A percentile compares a stretch with the other conserved stretches of the same genome.
Evolutionary conservation across 2,797 vertebrate genomes (phyloP).

Genomic region (Helostoma temminkii): DNA sequence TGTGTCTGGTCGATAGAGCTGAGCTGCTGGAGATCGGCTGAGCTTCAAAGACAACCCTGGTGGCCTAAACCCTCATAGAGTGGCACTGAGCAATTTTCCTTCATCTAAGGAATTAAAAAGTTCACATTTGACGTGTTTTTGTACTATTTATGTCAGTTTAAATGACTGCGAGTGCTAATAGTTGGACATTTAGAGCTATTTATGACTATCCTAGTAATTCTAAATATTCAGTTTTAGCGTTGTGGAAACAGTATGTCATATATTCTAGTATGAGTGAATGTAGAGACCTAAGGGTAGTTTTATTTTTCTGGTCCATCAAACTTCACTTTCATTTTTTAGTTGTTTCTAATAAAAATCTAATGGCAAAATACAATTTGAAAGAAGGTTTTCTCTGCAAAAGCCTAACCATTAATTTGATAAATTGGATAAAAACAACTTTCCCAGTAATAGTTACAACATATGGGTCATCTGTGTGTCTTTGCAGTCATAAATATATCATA

Average conservation of each 20-base stretch:
- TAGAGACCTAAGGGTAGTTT: too few relatives aligned
- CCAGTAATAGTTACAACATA: not conserved
- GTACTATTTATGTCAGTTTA: not conserved
- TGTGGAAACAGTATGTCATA: not conserved
- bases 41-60: constrained; percentile 62
- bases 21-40: constrained; percentile 45
- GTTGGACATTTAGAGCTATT: not conserved
- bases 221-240: not conserved
- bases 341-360: too few relatives aligned
- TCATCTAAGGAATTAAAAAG: constrained; percentile 10
- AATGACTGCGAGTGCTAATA: not conserved
- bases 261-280: not conserved
- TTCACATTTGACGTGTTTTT: not conserved
- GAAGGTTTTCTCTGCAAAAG: not conserved
- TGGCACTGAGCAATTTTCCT: constrained; percentile 23
- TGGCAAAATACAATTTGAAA: too few relatives aligned
- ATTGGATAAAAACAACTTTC: not conserved
- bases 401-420: not conserved
- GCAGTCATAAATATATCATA: not conserved
- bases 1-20: constrained; percentile 50
- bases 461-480: not conserved
- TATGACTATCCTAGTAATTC: not conserved
- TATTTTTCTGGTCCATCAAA: constrained; percentile 2
- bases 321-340: constrained; percentile 1
- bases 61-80: constrained; percentile 47